Percentiles rank a stretch among this genome's conserved stretches.
Conservation (phyloP, 2,113 vertebrate genomes). For the pig (Sus scrofa) region T2T-Sscrofa CM000814.6:110200501-110201000, state of each 20-base stretch:
- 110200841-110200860: not conserved
- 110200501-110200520: too few species aligned
- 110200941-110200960: not conserved
- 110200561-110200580: too few species aligned
- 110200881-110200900: too few species aligned
- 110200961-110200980: not conserved
- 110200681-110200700: too few species aligned
- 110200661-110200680: too few species aligned
- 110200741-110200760: not conserved
- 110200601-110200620: too few species aligned
- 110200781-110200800: not conserved
- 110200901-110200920: not conserved
- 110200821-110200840: not conserved
- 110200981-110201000: not conserved
- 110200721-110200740: not conserved
- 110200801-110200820: not conserved
- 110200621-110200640: too few species aligned
- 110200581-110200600: too few species aligned
- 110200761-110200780: not conserved
- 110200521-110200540: too few species aligned
- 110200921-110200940: not conserved
- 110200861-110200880: accelerated
- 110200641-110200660: too few species aligned
- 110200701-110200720: too few species aligned
- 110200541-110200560: too few species aligned